phyloP scores from a whole-genome alignment of 1,140 invertebrate species.

The Anadara kagoshimensis region DNA sequence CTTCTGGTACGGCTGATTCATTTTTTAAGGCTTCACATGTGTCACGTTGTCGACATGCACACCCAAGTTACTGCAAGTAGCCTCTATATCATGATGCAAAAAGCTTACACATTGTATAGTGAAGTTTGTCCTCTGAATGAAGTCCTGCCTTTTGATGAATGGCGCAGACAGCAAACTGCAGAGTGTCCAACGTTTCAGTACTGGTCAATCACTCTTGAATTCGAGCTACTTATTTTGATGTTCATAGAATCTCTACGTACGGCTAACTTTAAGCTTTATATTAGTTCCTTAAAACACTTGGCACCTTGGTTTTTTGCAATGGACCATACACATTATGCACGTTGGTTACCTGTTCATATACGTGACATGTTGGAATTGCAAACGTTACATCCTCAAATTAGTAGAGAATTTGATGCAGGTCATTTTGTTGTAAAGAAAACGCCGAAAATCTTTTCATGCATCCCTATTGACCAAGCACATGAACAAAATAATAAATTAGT shows the following conservation, averaged over 20 bases:
- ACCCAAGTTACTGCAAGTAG: no score
- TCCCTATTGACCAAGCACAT: slow-evolving; percentile 54
- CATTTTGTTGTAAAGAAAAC: slow-evolving; percentile 39
- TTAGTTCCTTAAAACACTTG: slow-evolving; percentile 34
- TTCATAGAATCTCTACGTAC: slow-evolving; percentile 36
- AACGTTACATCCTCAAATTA: slow-evolving; percentile 26
- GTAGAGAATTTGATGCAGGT: slow-evolving; percentile 34
- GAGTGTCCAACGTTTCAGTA: slow-evolving; percentile 32
- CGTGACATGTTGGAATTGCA: slow-evolving; percentile 34
- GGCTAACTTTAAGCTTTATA: slow-evolving; percentile 49
- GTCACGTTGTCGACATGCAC: slow-evolving; percentile 9
- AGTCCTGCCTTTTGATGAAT: no score
- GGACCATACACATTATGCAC: slow-evolving; percentile 54
- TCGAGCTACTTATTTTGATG: slow-evolving; percentile 23
- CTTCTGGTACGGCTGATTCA: slow-evolving; percentile 27
- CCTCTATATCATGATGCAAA: no score
- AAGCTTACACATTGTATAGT: no score
- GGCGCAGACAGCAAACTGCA: background rate
- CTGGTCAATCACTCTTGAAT: slow-evolving; percentile 25
- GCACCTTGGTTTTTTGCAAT: slow-evolving; percentile 50
- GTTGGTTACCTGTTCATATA: slow-evolving; percentile 53
- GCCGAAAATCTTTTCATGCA: slow-evolving; percentile 25
- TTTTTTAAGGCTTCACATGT: slow-evolving; percentile 38
- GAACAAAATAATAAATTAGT: slow-evolving; percentile 48
- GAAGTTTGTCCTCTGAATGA: no score